Evolutionary conservation across 2,797 vertebrate species (phyloP).

Genomic region (Helarctos malayanus): DNA sequence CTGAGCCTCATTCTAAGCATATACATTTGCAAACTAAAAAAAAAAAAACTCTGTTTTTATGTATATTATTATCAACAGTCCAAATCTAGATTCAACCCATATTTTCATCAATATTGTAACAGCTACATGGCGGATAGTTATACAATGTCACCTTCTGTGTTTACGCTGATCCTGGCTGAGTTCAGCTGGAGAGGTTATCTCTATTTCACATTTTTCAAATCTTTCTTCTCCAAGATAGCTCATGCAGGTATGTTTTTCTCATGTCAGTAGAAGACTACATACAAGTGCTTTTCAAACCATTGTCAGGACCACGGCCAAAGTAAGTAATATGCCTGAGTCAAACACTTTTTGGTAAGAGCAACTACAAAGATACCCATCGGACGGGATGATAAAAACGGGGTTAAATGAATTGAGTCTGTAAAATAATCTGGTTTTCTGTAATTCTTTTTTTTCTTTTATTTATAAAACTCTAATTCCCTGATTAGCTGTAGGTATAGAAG

Average conservation of each 20-base stretch:
- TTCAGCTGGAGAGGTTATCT: neutral
- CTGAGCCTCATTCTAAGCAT: neutral
- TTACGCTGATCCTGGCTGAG: neutral
- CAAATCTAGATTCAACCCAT: neutral
- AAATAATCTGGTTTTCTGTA: neutral
- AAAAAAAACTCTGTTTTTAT: neutral
- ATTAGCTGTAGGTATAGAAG: neutral
- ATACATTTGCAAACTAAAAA: neutral
- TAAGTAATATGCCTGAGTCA: neutral
- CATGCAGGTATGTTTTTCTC: neutral
- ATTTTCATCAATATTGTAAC: neutral
- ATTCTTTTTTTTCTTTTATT: neutral
- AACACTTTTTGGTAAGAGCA: neutral
- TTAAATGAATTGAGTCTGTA: neutral
- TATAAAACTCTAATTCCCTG: neutral
- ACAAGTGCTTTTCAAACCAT: neutral
- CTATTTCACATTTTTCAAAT: neutral
- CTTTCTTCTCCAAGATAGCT: neutral
- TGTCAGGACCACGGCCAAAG: neutral
- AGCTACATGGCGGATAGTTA: neutral
- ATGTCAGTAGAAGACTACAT: neutral
- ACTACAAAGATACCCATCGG: neutral
- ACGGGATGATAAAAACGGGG: neutral
- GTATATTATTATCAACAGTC: neutral
- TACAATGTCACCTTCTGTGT: neutral